A percentile compares a stretch with the other conserved stretches of the same genome.
Conservation (phyloP, 1,140 invertebrate species). For the Ceratitis capitata region DNA sequence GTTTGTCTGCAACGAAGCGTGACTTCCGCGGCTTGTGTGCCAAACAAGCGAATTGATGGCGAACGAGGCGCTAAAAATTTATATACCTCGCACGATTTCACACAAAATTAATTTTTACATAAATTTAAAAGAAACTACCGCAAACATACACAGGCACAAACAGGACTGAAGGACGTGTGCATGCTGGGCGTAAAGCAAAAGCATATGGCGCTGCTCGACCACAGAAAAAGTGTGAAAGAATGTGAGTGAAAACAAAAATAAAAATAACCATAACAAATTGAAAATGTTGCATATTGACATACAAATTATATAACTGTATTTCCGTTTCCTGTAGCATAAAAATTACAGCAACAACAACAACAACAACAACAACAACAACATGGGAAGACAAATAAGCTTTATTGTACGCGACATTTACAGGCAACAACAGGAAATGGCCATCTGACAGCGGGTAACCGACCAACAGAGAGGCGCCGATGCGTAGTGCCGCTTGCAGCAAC, state of each 20-base stretch:
- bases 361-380: not conserved
- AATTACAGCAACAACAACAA: not conserved
- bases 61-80: slow-evolving; percentile 26
- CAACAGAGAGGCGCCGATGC: slow-evolving; percentile 11
- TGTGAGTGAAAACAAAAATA: not conserved
- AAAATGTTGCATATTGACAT: slow-evolving; percentile 12
- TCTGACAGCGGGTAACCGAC: slow-evolving; percentile 16
- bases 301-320: slow-evolving; percentile 36
- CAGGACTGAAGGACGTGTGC: not conserved
- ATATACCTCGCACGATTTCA: slow-evolving; percentile 4
- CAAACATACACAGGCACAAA: not conserved
- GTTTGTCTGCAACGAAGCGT: slow-evolving; percentile 4
- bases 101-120: slow-evolving; percentile 33
- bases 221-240: not conserved
- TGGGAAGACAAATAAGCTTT: not conserved
- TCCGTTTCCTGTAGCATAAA: not conserved
- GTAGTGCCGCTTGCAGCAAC: slow-evolving; percentile 7
- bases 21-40: not conserved
- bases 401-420: slow-evolving; percentile 8
- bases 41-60: not conserved
- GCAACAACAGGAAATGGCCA: slow-evolving; percentile 23
- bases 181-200: not conserved
- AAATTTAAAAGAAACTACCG: not conserved
- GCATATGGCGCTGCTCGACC: not conserved
- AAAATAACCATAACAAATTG: not conserved